phyloP scores from a whole-genome alignment of 2,797 vertebrate species.

The Liparis tanakae region DNA sequence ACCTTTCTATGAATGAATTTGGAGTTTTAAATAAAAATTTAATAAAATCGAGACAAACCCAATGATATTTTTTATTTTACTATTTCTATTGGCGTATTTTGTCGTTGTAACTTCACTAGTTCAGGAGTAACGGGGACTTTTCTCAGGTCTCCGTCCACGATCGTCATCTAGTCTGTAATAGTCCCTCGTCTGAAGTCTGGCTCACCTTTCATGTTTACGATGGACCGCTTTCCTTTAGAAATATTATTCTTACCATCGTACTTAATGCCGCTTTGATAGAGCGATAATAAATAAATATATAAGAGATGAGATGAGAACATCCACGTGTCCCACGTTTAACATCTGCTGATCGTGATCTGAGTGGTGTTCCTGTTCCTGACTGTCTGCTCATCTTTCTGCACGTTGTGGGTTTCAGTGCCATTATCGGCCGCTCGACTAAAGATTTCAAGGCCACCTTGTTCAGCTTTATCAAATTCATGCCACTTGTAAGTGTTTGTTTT shows the following conservation, averaged over 20 bases:
- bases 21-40: not conserved
- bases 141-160: no score
- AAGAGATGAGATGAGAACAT: not conserved
- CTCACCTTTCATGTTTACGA: not conserved
- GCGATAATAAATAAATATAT: no score
- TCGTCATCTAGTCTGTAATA: no score
- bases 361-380: conserved; percentile 6
- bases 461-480: conserved; percentile 97
- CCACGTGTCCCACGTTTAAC: not conserved
- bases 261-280: not conserved
- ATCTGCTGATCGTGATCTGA: conserved; percentile 7
- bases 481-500: conserved; percentile 89
- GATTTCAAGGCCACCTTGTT: conserved; percentile 97
- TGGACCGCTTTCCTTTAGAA: not conserved
- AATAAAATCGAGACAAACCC: not conserved
- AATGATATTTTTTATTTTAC: no score
- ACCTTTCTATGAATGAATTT: not conserved
- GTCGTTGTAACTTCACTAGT: no score
- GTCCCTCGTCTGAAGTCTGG: no score
- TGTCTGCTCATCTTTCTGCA: conserved; percentile 75
- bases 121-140: no score
- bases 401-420: conserved; percentile 94
- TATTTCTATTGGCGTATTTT: no score
- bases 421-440: conserved; percentile 95
- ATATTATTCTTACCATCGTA: no score